Percentiles rank a stretch among this genome's conserved stretches.
phyloP scores from a whole-genome alignment of 1,140 invertebrate species.

The Plectrocnemia conspersa region DNA sequence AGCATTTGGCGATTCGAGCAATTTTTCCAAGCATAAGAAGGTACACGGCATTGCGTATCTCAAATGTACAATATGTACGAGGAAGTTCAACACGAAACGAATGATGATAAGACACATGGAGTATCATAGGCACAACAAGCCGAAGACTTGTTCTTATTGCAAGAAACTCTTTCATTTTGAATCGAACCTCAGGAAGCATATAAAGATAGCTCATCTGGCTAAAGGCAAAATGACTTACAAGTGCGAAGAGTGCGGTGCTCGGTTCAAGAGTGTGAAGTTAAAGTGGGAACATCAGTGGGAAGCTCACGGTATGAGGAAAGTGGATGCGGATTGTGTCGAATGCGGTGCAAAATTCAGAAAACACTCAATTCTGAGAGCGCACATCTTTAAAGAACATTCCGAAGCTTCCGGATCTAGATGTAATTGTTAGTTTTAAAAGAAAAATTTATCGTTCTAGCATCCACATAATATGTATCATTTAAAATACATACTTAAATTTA shows the following conservation, averaged over 20 bases:
- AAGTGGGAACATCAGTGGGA: conserved; percentile 51
- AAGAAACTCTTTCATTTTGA: conserved; percentile 44
- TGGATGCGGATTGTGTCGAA: conserved; percentile 43
- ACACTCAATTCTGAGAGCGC: conserved; percentile 24
- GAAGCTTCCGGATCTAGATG: too few species aligned
- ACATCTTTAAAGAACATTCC: conserved; percentile 22
- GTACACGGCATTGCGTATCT: conserved; percentile 44
- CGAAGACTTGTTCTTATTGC: conserved; percentile 41
- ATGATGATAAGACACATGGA: conserved; percentile 49
- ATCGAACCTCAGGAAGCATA: conserved; percentile 47
- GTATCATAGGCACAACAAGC: conserved; percentile 43
- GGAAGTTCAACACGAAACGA: conserved; percentile 50
- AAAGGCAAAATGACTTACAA: conserved; percentile 36
- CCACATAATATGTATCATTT: too few species aligned
- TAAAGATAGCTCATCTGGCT: conserved; percentile 41
- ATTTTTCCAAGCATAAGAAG: conserved; percentile 52
- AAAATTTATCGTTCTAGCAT: too few species aligned
- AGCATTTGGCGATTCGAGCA: conserved; percentile 49
- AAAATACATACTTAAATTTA: too few species aligned
- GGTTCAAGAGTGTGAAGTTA: conserved; percentile 43
- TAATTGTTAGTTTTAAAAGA: too few species aligned
- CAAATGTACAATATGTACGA: conserved; percentile 46
- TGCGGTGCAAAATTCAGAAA: conserved; percentile 44
- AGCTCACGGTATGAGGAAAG: conserved; percentile 44
- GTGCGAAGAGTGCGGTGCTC: conserved; percentile 43